Evolutionary conservation across 2,888 invertebrate genomes (phyloP).

Genomic region (Pyrrhia umbra): DNA sequence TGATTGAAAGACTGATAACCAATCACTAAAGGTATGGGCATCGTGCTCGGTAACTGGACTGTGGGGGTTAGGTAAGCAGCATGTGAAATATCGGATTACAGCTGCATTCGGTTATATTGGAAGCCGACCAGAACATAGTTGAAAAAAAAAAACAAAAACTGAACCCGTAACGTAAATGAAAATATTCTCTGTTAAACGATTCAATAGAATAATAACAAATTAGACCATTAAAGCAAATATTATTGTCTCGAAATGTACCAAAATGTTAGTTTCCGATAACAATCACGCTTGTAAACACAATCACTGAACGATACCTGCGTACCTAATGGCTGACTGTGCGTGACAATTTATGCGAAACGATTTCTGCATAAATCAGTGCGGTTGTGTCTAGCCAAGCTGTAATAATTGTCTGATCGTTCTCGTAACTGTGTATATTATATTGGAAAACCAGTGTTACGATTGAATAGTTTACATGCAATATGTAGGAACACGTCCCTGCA

Average conservation of each 20-base stretch:
- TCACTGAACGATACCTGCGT: conserved; percentile 24
- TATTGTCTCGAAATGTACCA: not conserved
- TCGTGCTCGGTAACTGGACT: too few species aligned
- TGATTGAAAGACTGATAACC: not conserved
- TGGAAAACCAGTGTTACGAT: not conserved
- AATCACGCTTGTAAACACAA: conserved; percentile 4
- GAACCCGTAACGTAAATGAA: too few species aligned
- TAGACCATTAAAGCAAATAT: too few species aligned
- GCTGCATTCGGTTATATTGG: too few species aligned
- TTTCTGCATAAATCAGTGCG: not conserved
- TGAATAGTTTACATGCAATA: not conserved
- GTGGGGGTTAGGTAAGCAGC: too few species aligned
- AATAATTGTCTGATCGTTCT: not conserved
- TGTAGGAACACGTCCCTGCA: not conserved
- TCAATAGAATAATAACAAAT: not conserved
- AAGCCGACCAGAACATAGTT: too few species aligned
- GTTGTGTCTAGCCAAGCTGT: not conserved
- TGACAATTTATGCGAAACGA: conserved; percentile 13
- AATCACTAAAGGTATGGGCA: too few species aligned
- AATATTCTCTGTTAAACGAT: too few species aligned
- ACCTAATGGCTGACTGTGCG: conserved; percentile 16
- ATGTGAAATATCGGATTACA: too few species aligned
- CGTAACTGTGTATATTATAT: not conserved
- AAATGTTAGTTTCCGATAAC: not conserved
- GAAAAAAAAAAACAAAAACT: too few species aligned